Base-by-base conservation (phyloP, 2,113 vertebrate genomes). In the Myrmecophaga tridactyla region DNA sequence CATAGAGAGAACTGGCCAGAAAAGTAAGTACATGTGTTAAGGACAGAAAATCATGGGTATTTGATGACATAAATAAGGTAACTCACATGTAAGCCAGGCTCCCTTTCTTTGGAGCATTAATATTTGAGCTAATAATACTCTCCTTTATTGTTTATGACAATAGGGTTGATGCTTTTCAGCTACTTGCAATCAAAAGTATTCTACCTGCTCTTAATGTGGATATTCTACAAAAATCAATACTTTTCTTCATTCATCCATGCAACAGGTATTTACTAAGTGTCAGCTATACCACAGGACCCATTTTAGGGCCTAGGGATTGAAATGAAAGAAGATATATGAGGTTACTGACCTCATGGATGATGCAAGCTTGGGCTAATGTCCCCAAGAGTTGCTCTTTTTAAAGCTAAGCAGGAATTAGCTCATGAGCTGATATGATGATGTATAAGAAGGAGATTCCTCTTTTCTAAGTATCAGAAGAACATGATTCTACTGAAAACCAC, bases 261-360 rank as follows among this genome's bases (percentile, higher is more conserved):
- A 63, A 15, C 6, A 51, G 3, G 48, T 25, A 88, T 46, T 34
- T 43, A 36, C 10, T 39, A 23, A 75, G 14, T 76, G 11, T 21
- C 23, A 86, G 1, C 31, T 76, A 23, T 75, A 90, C 63, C 14
- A 7, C 67, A 89, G 34, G 29, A 85, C 43, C 2, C 27, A 34
- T 76, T 9, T 7, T 41, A 80, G 12, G 23, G 11, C 3, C 2
- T 34, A 77, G 41, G 60, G 21, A 75, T 65, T 84, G 18, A 58
- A 67, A 83, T 90, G n/a, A 76, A 20, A 48, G 70, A n/a, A 51
- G 29, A 43, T 1, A 48, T 25, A 12, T 0, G 34, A 89, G 11
- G 10, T 48, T 4, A 18, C 15, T n/a, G 3, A 1, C 11, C 6
- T 73, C 7, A 14, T 18, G 25, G 4, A 27, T 4, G 72, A 21